These are phyloP conservation scores for Epizoanthus illoricatus DNA, from an alignment of 92 coral and sea anemone genomes.

Conservation along the genomic window DNA sequence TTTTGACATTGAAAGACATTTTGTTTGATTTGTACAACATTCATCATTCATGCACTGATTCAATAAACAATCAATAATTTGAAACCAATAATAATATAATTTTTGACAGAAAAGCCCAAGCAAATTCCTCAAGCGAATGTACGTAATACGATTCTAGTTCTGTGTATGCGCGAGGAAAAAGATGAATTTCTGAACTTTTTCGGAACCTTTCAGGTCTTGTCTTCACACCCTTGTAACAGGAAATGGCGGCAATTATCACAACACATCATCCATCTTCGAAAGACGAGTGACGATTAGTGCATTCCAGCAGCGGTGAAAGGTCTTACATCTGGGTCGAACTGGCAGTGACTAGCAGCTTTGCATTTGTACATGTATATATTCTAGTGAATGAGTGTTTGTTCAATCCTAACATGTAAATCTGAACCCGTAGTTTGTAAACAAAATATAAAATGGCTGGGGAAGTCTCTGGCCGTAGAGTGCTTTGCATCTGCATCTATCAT, in stretches of 20 bases:
- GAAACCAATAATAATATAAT: too few species aligned
- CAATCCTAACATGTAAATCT: not conserved
- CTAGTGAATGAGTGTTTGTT: not conserved
- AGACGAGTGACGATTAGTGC: slow-evolving; percentile 10
- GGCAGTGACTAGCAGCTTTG: not conserved
- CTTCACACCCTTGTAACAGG: slow-evolving; percentile 31
- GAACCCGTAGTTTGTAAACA: not conserved
- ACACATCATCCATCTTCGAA: slow-evolving; percentile 6
- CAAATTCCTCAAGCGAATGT: too few species aligned
- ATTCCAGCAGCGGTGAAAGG: slow-evolving; percentile 2
- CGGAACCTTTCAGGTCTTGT: not conserved
- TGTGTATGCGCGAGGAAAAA: not conserved
- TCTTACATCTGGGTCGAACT: not conserved
- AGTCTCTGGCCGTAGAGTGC: not conserved
- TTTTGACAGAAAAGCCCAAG: too few species aligned
- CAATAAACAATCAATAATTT: too few species aligned
- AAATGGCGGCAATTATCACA: slow-evolving; percentile 1
- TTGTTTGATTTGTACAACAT: too few species aligned
- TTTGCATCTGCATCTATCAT: not conserved
- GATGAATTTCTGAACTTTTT: not conserved
- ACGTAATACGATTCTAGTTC: too few species aligned
- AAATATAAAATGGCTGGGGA: not conserved
- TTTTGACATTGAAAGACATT: too few species aligned
- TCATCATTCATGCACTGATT: too few species aligned
- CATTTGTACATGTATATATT: too few species aligned